Percentiles rank a stretch among this genome's conserved stretches.
These are phyloP conservation scores for Bambusicola thoracicus DNA, from an alignment of 2,113 vertebrate species.

Conservation along the genomic window DNA sequence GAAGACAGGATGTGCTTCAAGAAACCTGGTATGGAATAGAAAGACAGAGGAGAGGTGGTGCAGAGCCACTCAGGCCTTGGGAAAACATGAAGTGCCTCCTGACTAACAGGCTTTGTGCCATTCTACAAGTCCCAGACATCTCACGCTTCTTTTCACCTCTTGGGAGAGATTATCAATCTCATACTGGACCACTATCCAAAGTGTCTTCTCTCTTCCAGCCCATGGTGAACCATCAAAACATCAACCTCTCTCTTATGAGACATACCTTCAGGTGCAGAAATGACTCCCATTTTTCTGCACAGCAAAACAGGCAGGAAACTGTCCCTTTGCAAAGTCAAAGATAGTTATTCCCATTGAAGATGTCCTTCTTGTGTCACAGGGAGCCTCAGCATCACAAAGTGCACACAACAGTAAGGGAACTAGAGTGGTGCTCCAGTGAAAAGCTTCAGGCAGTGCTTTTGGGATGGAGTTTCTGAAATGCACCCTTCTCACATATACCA, in stretches of 20 bases:
- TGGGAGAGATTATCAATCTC: background rate
- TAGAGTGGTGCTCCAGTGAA: background rate
- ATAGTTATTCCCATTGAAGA: background rate
- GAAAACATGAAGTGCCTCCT: background rate
- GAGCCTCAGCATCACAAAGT: background rate
- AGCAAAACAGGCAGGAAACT: background rate
- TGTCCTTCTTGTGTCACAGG: background rate
- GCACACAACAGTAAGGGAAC: background rate
- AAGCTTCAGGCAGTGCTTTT: background rate
- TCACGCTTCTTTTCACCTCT: background rate
- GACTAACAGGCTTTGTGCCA: background rate
- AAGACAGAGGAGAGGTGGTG: background rate
- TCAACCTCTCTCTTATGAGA: rapidly evolving
- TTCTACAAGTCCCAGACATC: background rate
- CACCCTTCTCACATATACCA: background rate
- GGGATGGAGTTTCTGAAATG: background rate
- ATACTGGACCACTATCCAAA: background rate
- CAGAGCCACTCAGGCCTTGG: background rate
- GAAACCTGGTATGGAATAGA: background rate
- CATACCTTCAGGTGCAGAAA: background rate
- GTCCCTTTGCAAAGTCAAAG: background rate
- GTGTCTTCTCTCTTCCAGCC: background rate
- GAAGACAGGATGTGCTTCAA: background rate
- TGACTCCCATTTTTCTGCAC: background rate
- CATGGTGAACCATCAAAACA: rapidly evolving